Percentiles rank a stretch among this genome's conserved stretches.
Evolutionary conservation across 2,797 vertebrate genomes (phyloP).

Genomic region (Salmo trutta): DNA sequence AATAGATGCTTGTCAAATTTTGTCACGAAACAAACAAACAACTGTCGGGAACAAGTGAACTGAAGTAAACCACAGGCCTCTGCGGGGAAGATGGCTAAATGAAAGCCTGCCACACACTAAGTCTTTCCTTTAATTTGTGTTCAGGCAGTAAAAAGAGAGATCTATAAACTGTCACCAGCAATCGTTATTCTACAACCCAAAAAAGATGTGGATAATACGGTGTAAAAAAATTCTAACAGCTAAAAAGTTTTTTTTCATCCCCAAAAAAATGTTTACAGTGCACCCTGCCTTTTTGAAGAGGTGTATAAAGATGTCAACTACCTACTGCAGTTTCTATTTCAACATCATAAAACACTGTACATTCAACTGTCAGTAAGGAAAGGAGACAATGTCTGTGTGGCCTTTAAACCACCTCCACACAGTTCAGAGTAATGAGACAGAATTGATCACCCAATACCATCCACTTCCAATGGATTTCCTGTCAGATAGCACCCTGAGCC

Average conservation of each 20-base stretch:
- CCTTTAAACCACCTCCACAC: background rate
- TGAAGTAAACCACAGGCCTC: conserved; percentile 22
- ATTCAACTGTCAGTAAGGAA: background rate
- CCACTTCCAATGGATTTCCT: conserved; percentile 27
- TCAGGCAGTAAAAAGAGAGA: conserved; percentile 3
- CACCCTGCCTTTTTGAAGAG: background rate
- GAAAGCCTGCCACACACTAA: conserved; percentile 18
- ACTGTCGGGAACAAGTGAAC: conserved; percentile 23
- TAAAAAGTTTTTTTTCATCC: background rate
- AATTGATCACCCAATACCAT: conserved; percentile 49
- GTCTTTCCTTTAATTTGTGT: conserved; percentile 26
- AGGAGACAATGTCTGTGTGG: background rate
- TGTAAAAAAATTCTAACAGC: background rate
- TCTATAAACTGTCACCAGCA: background rate
- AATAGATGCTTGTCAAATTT: conserved; percentile 47
- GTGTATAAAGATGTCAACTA: background rate
- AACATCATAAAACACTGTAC: background rate
- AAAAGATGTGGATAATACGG: background rate
- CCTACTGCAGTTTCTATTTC: background rate
- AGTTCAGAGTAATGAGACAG: conserved; percentile 36
- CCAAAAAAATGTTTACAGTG: too few species aligned
- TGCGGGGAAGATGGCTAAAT: conserved; percentile 21
- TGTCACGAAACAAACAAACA: conserved; percentile 6
- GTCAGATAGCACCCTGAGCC: conserved; percentile 30
- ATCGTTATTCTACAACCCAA: background rate